Conservation (phyloP, 2,888 invertebrate species). For the Drosophila mercatorum region DNA sequence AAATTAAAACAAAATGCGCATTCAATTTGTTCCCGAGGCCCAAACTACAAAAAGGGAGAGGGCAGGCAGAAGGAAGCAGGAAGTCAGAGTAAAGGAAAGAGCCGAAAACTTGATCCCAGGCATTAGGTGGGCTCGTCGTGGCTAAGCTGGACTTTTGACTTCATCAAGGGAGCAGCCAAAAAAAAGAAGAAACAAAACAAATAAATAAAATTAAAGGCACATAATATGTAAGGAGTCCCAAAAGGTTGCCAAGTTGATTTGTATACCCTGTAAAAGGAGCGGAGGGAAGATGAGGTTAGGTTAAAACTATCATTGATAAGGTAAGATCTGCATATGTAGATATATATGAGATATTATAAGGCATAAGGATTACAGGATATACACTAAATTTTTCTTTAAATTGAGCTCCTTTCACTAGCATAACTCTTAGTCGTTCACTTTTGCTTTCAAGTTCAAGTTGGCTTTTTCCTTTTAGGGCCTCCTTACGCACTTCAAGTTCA, state of each 20-base stretch:
- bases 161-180: conserved; percentile 16
- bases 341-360: not conserved
- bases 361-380: not conserved
- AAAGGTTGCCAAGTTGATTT: conserved; percentile 18
- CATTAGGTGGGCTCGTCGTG: conserved; percentile 35
- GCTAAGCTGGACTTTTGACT: conserved; percentile 39
- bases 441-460: not conserved
- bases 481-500: conserved; percentile 52
- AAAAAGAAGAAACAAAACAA: conserved; percentile 33
- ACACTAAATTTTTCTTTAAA: not conserved
- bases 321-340: too few species aligned
- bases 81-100: not conserved
- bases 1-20: conserved; percentile 71
- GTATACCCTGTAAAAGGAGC: conserved; percentile 10
- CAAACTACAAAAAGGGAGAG: conserved; percentile 15
- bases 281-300: too few species aligned
- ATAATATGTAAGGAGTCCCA: conserved; percentile 33
- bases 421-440: not conserved
- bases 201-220: conserved; percentile 57
- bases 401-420: not conserved
- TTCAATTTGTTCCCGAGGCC: conserved; percentile 46
- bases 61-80: not conserved
- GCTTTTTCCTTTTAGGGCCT: conserved; percentile 11
- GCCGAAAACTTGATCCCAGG: conserved; percentile 29
- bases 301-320: not conserved